Base-by-base conservation (phyloP, 2,797 vertebrate species). In the Ceryle rudis region DNA sequence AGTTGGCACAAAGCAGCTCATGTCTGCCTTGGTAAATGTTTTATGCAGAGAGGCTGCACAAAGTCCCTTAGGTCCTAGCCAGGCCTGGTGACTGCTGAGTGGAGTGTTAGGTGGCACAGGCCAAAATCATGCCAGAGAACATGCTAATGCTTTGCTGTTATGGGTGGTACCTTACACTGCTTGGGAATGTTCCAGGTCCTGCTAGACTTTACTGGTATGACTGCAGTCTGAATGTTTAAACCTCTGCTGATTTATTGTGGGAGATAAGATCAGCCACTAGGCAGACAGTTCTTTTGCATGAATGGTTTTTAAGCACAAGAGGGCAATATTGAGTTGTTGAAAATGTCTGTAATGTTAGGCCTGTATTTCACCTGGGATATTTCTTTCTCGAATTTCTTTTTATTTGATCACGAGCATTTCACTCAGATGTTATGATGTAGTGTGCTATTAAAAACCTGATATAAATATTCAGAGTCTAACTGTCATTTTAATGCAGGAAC, bases 301-400 rank as follows among this genome's bases (percentile, higher is more conserved):
- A 87, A 60, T 57, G 72, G 23, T 39, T 90, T 92, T 6, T 73
- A 73, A 71, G 96, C 97, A 97, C 97, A 97, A 97, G 97, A 96
- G 97, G 97, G 89, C 97, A 97, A 94, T 96, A 78, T 96, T 95
- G 95, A 92, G 83, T 97, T 94, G 92, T 15, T 94, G 72, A 88
- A 96, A 87, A 49, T 28, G 33, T 52, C 65, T 71, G 1, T 37
- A 42, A 3, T 47, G 47, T 54, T 47, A 54, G 61, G 35, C 12
- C 49, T 85, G 28, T 78, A 10, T 75, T 86, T 86, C 87, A 22
- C 20, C 44, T 81, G 55, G 78, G 41, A 54, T 92, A 37, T 81
- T 87, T 83, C 85, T 92, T 79, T 41, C 51, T 87, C 14, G 2
- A 18, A 49, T 85, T 83, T 92, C 88, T 60, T 95, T 79, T 52